A percentile compares a stretch with the other conserved stretches of the same genome.
Evolutionary conservation across 37 sponge, comb jelly and placozoan species (phyloP).

Genomic region (Chondrosia reniformis): DNA sequence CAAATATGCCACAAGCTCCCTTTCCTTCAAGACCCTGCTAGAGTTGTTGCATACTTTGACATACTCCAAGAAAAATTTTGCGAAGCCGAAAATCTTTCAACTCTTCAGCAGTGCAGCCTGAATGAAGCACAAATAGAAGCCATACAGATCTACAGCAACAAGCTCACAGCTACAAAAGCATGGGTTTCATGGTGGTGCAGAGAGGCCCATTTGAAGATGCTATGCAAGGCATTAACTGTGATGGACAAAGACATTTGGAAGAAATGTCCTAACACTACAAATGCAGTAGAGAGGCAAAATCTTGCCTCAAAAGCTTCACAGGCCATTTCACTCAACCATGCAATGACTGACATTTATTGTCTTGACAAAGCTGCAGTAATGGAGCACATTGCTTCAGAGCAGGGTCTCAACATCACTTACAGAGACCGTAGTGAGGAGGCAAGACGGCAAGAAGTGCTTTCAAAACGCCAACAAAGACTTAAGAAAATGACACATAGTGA

Average conservation of each 20-base stretch:
- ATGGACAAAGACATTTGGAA: neutral
- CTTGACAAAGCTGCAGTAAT: neutral
- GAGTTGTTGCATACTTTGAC: neutral
- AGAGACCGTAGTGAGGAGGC: neutral
- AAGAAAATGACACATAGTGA: neutral
- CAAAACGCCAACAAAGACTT: neutral
- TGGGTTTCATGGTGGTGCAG: neutral
- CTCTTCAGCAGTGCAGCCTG: neutral
- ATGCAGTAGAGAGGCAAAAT: neutral
- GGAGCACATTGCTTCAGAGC: neutral
- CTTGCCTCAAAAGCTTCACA: neutral
- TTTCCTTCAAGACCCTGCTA: neutral
- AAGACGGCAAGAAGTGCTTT: neutral
- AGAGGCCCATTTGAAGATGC: neutral
- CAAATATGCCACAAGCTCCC: neutral
- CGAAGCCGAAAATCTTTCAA: neutral
- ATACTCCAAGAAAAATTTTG: neutral
- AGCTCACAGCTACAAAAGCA: neutral
- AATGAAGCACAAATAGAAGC: no score
- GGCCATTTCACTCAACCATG: neutral
- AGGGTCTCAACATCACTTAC: neutral
- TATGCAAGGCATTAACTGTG: neutral
- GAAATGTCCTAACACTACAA: neutral
- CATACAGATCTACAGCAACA: no score
- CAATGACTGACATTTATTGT: neutral